These are phyloP conservation scores for Papilio dardanus DNA, from an alignment of 1,140 invertebrate species.

Conservation along the genomic window DNA sequence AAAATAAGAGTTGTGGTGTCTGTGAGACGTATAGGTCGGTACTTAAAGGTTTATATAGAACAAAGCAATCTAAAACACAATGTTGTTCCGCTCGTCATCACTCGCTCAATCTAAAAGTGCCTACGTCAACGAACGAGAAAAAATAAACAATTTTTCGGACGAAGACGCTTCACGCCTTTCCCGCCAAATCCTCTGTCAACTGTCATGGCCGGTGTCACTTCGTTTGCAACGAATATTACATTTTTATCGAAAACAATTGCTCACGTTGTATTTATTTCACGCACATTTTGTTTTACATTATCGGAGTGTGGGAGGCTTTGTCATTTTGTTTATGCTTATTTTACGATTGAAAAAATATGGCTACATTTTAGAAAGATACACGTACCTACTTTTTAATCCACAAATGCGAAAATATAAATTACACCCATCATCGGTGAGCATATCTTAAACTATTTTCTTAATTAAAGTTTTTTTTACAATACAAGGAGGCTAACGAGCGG, in stretches of 20 bases:
- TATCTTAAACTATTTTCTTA: too few species aligned
- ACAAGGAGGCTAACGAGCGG: too few species aligned
- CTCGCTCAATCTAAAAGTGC: constrained; percentile 32
- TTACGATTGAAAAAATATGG: constrained; percentile 6
- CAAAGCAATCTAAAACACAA: constrained; percentile 8
- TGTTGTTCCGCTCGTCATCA: constrained; percentile 33
- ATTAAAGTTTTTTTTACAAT: too few species aligned
- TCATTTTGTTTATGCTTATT: background rate
- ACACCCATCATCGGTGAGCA: too few species aligned
- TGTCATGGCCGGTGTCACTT: constrained; percentile 44
- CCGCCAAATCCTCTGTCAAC: constrained; percentile 57
- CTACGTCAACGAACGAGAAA: constrained; percentile 38
- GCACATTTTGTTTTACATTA: constrained; percentile 35
- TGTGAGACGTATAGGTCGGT: too few species aligned
- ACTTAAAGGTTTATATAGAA: too few species aligned
- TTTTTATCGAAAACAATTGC: constrained; percentile 36
- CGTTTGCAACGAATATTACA: constrained; percentile 32
- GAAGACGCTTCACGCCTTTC: constrained; percentile 46
- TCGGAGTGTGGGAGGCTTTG: background rate
- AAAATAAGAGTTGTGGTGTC: too few species aligned
- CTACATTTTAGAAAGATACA: too few species aligned
- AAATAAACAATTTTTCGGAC: constrained; percentile 48
- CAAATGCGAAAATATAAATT: too few species aligned
- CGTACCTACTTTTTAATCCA: too few species aligned
- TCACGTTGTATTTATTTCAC: constrained; percentile 33